Evolutionary conservation across 2,888 invertebrate species (phyloP), one percentile per base, ranked within the genome.

Genomic region (Boloria selene): DNA sequence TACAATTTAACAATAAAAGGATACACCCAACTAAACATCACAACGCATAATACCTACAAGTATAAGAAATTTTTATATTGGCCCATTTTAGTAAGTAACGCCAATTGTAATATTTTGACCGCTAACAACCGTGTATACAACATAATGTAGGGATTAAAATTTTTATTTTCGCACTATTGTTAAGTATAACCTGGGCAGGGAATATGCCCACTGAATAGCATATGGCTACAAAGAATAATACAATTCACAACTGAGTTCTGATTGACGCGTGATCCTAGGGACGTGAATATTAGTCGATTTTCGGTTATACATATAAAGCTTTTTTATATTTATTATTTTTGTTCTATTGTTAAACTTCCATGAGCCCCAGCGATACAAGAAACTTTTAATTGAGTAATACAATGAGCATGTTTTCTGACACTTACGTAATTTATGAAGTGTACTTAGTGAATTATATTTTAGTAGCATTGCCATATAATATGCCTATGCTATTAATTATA

Each of bases 191-290:
- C 75, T 77, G 77, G 81, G 86, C 80, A 79, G 78, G 79, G 81
- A 83, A 88, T 88, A 87, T 81, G 79, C 85, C 84, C 86, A 88
- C 87, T 90, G 89, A 90, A 90, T 90, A 89, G 88, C 84, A 86
- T 77, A 81, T 80, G 79, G 79, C 80, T 83, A 83, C 87, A 90
- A 85, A 85, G 85, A 88, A 89, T 86, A 89, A 89, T 60, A 61
- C 54, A 54, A 62, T 80, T 83, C 79, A 76, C 78, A 82, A 80
- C 58, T 81, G 83, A 83, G 80, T 79, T 80, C 79, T 92, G 91
- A 92, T 91, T 91, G 91, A 91, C 91, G 86, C 89, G 87, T 86
- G 90, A 90, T 86, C 86, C 87, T 79, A 75, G 78, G 75, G 74
- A 79, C 77, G 79, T 78, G 83, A 78, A 81, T 84, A 79, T 82